Percentiles rank a stretch among this genome's conserved stretches.
Evolutionary conservation across 2,888 invertebrate genomes (phyloP).

Genomic region (Nymphalis urticae): DNA sequence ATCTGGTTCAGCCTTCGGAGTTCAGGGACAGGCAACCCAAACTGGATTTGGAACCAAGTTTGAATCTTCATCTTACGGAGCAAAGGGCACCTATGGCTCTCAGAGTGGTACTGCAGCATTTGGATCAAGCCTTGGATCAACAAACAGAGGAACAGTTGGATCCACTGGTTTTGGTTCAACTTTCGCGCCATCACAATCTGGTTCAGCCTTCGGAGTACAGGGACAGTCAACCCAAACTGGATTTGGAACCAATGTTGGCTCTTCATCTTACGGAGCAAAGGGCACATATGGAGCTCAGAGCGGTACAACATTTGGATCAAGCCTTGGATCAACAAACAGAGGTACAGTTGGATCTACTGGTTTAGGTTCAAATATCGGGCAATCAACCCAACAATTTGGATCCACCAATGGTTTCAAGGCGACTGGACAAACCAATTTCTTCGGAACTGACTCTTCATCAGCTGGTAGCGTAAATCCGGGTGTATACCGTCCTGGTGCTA

Average conservation of each 20-base stretch:
- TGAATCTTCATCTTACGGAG: neutral
- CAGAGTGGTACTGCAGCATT: constrained; percentile 20
- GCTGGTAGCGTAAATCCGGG: constrained; percentile 63
- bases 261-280: constrained; percentile 21
- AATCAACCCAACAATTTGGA: constrained; percentile 48
- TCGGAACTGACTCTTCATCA: constrained; percentile 65
- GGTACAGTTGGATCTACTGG: constrained; percentile 21
- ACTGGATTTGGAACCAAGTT: neutral
- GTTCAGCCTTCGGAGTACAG: constrained; percentile 30
- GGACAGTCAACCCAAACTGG: constrained; percentile 46
- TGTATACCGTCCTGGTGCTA: constrained; percentile 61
- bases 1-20: constrained; percentile 29
- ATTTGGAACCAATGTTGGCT: constrained; percentile 20
- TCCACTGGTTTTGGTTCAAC: constrained; percentile 16
- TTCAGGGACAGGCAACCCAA: constrained; percentile 39
- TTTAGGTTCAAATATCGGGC: constrained; percentile 38
- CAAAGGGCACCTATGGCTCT: neutral
- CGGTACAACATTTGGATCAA: constrained; percentile 42
- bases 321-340: constrained; percentile 37
- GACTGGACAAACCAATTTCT: constrained; percentile 64
- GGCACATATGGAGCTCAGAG: constrained; percentile 32
- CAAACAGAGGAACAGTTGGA: constrained; percentile 30
- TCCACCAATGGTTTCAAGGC: constrained; percentile 53
- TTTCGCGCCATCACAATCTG: constrained; percentile 35
- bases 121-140: constrained; percentile 42